Conservation (phyloP, 2,888 invertebrate species). For the Trichopoda pennipes region DNA sequence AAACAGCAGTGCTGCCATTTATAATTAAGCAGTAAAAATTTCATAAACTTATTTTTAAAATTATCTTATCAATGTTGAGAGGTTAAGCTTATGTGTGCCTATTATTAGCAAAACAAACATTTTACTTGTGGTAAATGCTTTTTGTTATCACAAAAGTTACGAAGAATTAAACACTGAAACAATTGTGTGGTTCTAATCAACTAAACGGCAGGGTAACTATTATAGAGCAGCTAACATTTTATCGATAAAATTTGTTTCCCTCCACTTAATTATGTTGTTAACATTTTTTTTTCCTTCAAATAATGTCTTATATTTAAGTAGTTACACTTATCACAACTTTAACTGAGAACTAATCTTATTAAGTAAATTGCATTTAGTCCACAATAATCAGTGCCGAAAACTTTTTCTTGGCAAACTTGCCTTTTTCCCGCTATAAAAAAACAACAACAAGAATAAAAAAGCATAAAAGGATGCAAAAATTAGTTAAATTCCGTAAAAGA, state of each 20-base stretch:
- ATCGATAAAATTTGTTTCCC: background rate
- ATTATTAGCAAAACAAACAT: too few relatives aligned
- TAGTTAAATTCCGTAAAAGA: constrained; percentile 53
- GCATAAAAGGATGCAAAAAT: constrained; percentile 60
- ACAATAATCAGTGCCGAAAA: constrained; percentile 30
- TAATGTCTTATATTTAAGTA: constrained; percentile 1
- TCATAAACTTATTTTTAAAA: too few relatives aligned
- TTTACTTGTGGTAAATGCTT: too few relatives aligned
- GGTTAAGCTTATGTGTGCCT: too few relatives aligned
- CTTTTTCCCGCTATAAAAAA: constrained; percentile 8
- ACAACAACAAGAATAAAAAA: constrained; percentile 14
- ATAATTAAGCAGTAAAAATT: too few relatives aligned
- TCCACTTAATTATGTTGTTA: background rate
- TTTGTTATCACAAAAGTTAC: too few relatives aligned
- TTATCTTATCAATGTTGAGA: too few relatives aligned
- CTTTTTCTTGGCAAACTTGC: constrained; percentile 33
- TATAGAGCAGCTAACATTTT: background rate
- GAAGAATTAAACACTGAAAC: too few relatives aligned
- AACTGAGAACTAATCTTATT: constrained; percentile 44
- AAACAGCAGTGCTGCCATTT: too few relatives aligned
- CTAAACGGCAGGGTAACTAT: background rate
- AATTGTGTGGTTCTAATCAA: background rate
- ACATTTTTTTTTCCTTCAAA: background rate
- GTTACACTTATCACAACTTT: constrained; percentile 36
- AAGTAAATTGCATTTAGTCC: constrained; percentile 45